Conservation (phyloP, 2,797 vertebrate genomes). For the Xerus rutilus region DNA sequence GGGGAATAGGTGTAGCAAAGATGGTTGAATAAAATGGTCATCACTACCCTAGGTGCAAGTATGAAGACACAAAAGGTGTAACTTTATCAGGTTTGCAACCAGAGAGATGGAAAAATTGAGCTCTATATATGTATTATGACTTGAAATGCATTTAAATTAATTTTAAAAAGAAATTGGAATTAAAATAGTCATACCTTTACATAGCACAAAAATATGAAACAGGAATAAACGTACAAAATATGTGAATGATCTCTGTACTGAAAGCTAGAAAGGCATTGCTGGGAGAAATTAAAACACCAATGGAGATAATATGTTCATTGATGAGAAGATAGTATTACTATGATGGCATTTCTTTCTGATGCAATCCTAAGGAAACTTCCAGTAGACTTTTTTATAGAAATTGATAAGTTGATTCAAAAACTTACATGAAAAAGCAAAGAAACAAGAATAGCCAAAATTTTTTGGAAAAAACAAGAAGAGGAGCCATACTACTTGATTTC, state of each 20-base stretch:
- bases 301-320: background rate
- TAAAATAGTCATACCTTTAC: conserved; percentile 15
- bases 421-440: conserved; percentile 15
- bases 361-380: background rate
- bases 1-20: too few species aligned
- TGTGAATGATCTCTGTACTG: background rate
- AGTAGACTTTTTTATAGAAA: background rate
- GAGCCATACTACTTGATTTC: background rate
- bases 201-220: background rate
- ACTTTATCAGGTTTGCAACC: too few species aligned
- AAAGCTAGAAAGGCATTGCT: conserved; percentile 22
- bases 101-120: too few species aligned
- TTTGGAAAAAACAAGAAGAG: conserved; percentile 8
- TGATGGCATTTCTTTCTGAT: background rate
- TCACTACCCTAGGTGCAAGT: too few species aligned
- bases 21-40: too few species aligned
- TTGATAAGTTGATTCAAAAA: conserved; percentile 51
- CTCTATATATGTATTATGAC: too few species aligned
- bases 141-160: too few species aligned
- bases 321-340: background rate
- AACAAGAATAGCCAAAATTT: background rate
- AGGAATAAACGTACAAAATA: background rate
- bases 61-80: too few species aligned
- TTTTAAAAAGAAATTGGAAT: conserved; percentile 19
- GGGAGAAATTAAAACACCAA: background rate